Conservation (phyloP, 92 coral and sea anemone species). For the Phenganax stokvisi region DNA sequence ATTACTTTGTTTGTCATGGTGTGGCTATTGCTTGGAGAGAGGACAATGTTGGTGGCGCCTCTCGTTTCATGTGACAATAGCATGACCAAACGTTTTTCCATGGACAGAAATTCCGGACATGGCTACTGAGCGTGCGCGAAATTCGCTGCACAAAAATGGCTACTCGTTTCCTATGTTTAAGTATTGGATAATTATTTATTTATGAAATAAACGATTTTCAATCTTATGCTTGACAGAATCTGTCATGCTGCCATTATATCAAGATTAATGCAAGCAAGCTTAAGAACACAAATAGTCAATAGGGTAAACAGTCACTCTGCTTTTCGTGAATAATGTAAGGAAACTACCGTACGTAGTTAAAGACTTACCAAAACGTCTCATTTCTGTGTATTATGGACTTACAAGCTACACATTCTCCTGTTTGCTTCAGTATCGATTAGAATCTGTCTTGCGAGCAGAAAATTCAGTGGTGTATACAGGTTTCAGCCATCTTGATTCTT, state of each 20-base stretch:
- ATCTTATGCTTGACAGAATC: constrained; percentile 19
- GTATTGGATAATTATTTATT: constrained; percentile 18
- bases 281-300: constrained; percentile 26
- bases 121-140: constrained; percentile 16
- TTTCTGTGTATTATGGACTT: not conserved
- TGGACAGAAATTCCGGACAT: constrained; percentile 35
- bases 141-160: constrained; percentile 22
- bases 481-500: constrained; percentile 22
- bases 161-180: constrained; percentile 16
- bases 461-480: not conserved
- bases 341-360: constrained; percentile 5
- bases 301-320: constrained; percentile 23
- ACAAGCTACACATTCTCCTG: constrained; percentile 18
- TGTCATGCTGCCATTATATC: constrained; percentile 11
- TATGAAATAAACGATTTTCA: constrained; percentile 3
- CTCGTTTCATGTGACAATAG: no score
- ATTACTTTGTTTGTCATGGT: no score
- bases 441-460: constrained; percentile 25
- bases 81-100: not conserved
- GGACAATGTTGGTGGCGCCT: no score
- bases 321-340: constrained; percentile 23
- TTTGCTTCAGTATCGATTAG: not conserved
- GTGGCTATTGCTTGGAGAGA: no score
- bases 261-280: not conserved
- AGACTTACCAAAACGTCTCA: constrained; percentile 21